Evolutionary conservation across 2,888 invertebrate genomes (phyloP).

Genomic region (Baccha elongata): DNA sequence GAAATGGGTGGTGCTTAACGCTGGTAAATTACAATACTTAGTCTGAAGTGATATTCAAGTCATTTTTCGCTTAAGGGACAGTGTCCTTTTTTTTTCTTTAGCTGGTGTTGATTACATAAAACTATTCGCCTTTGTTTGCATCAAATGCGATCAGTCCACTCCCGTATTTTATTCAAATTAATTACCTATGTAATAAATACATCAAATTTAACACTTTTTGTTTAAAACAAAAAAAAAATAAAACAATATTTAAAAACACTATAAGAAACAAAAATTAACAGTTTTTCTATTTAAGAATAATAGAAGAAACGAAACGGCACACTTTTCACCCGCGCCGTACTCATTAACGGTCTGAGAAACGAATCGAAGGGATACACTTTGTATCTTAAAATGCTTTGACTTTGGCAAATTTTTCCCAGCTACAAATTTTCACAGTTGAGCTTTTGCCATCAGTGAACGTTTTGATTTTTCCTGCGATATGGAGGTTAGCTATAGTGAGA

Average conservation of each 20-base stretch:
- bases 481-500: neutral
- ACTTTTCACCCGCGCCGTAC: conserved; percentile 62
- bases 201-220: neutral
- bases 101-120: conserved; percentile 64
- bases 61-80: neutral
- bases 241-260: neutral
- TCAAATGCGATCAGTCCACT: neutral
- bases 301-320: conserved; percentile 62
- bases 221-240: neutral
- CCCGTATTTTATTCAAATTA: neutral
- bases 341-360: conserved; percentile 65
- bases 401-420: conserved; percentile 57
- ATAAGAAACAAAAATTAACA: no score
- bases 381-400: conserved; percentile 14
- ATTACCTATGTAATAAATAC: conserved; percentile 12
- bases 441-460: conserved; percentile 27
- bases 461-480: conserved; percentile 37
- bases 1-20: conserved; percentile 11
- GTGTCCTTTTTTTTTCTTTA: conserved; percentile 22
- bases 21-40: conserved; percentile 29
- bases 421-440: conserved; percentile 16
- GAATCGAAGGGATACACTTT: conserved; percentile 66
- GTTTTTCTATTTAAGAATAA: conserved; percentile 44
- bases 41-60: conserved; percentile 52
- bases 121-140: conserved; percentile 45